These are phyloP conservation scores for Dendrocincla fuliginosa DNA, from an alignment of 2,797 vertebrate species.

Conservation along the genomic window DNA sequence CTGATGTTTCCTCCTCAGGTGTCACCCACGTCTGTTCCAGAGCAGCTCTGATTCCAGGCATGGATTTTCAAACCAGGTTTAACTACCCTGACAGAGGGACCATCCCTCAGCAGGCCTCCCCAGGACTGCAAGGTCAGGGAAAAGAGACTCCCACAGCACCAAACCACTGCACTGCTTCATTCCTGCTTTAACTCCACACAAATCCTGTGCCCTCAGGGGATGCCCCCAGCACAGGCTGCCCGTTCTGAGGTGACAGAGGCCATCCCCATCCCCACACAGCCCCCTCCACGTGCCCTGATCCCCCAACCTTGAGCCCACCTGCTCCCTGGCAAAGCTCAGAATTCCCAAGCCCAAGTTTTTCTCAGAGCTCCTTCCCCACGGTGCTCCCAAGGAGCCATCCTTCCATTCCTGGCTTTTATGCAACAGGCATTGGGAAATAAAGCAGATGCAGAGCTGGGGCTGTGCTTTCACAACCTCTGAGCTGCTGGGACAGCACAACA, in stretches of 20 bases:
- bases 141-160: not conserved
- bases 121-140: not conserved
- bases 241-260: not conserved
- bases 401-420: not conserved
- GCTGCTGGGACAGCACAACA: not conserved
- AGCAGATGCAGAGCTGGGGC: not conserved
- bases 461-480: not conserved
- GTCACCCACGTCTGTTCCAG: not conserved
- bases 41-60: not conserved
- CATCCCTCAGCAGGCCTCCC: not conserved
- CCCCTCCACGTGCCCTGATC: not conserved
- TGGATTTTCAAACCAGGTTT: not conserved
- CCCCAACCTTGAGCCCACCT: not conserved
- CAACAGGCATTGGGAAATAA: not conserved
- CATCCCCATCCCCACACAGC: accelerated
- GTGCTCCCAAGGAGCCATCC: not conserved
- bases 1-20: not conserved
- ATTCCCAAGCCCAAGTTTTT: not conserved
- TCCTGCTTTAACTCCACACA: not conserved
- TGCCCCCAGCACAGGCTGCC: not conserved
- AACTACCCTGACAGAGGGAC: not conserved
- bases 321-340: not conserved
- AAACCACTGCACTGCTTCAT: not conserved
- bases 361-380: not conserved
- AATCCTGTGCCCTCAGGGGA: too few relatives aligned